Evolutionary conservation across 2,888 invertebrate species (phyloP), one percentile per base, ranked within the genome.

Genomic region (Eilema griseolum): DNA sequence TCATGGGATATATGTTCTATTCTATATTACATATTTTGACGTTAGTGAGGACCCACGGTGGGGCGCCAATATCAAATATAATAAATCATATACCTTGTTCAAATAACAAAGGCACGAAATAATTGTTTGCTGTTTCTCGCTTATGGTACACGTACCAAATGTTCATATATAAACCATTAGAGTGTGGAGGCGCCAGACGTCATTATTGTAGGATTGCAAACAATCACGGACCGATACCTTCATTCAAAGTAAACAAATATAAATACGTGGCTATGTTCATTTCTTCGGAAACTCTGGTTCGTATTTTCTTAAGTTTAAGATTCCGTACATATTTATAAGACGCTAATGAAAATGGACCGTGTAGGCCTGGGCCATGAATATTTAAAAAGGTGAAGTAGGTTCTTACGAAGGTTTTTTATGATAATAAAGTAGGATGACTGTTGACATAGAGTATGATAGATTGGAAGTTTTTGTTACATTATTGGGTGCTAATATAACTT

Each of bases 321-420:
- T 73, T 74, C 61, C 63, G 74, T 78, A 77, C 76, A 79, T 82
- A 83, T 86, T 83, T 83, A 80, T 78, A 76, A 82, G 83, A 79
- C 78, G 75, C 77, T 82, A 86, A 86, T 86, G 83, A 85, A 85
- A 83, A 81, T 81, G 80, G 80, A 78, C 77, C 78, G 78, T 78
- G 79, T 79, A 76, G 73, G 76, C 79, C 72, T 71, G 66, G 26
- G 65, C 73, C 82, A 84, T 85, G 84, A 83, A 85, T 86, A 84
- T 79, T 79, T 84, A 79, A 86, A 77, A 74, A 85, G 80, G 79
- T 78, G 75, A 73, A 78, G 73, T 75, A 76, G 72, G 77, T 72
- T 82, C 76, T 62, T 59, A 70, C 67, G 71, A 71, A 74, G 69
- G 73, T 75, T 76, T 83, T 83, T 83, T 76, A 81, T 77, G 80